phyloP scores from a whole-genome alignment of 2,888 invertebrate species.

The Dyspetes luteomarginatus region DNA sequence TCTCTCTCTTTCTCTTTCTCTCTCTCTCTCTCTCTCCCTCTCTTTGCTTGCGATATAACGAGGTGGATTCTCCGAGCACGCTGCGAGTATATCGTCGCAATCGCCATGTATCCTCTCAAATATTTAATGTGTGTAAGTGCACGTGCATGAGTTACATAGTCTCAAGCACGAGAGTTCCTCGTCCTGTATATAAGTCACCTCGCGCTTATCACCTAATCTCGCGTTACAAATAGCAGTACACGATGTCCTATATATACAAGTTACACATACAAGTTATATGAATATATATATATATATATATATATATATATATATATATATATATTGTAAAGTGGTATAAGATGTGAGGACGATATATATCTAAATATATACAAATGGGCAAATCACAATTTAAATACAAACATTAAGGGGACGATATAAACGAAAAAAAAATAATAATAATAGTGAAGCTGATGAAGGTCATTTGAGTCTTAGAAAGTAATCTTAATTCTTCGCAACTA shows the following conservation, averaged over 20 bases:
- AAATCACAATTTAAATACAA: neutral
- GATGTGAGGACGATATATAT: too few relatives aligned
- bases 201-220: conserved; percentile 37
- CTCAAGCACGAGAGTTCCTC: conserved; percentile 32
- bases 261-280: too few relatives aligned
- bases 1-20: conserved; percentile 1
- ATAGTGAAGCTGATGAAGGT: too few relatives aligned
- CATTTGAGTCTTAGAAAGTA: too few relatives aligned
- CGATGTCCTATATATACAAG: neutral
- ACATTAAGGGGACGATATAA: neutral
- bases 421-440: neutral
- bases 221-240: conserved; percentile 25
- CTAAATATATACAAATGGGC: too few relatives aligned
- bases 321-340: too few relatives aligned
- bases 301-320: too few relatives aligned
- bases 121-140: neutral
- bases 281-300: too few relatives aligned
- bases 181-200: conserved; percentile 3
- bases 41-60: conserved; percentile 44
- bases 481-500: too few relatives aligned
- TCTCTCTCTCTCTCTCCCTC: neutral
- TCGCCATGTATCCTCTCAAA: conserved; percentile 29
- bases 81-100: conserved; percentile 24
- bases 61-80: conserved; percentile 39
- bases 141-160: conserved; percentile 28